phyloP scores from a whole-genome alignment of 2,797 vertebrate species.

The Limnodromus scolopaceus region DNA sequence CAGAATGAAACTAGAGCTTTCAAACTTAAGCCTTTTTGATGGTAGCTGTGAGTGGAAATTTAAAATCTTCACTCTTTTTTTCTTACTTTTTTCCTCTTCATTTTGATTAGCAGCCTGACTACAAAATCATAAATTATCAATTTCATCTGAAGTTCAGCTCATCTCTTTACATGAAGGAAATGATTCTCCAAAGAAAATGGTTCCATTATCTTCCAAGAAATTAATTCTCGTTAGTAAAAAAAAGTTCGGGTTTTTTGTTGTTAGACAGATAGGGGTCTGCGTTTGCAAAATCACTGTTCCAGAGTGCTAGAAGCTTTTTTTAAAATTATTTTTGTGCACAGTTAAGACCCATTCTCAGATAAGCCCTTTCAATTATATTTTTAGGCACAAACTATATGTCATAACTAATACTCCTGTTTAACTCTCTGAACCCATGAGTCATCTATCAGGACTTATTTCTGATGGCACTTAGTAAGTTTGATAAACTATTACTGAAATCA shows the following conservation, averaged over 20 bases:
- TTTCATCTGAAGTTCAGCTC: neutral
- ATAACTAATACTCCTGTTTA: neutral
- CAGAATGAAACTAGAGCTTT: neutral
- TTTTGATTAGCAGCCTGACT: neutral
- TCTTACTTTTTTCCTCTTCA: conserved; percentile 23
- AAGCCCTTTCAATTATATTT: neutral
- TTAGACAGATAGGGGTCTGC: neutral
- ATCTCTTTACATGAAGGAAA: neutral
- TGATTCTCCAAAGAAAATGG: neutral
- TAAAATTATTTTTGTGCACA: neutral
- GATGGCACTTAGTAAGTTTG: neutral
- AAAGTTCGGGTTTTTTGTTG: neutral
- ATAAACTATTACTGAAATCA: neutral
- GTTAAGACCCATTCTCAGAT: neutral
- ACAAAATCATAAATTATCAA: neutral
- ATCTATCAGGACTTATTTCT: neutral
- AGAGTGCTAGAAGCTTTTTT: neutral
- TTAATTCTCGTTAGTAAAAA: neutral
- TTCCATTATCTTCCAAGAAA: neutral
- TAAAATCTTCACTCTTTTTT: neutral
- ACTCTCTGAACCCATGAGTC: neutral
- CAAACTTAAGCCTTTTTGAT: neutral
- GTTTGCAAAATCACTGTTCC: neutral
- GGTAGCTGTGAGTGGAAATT: neutral
- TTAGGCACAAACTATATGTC: neutral